Evolutionary conservation across 64 coral and sea anemone genomes (phyloP).

Genomic region (Actinia tenebrosa): DNA sequence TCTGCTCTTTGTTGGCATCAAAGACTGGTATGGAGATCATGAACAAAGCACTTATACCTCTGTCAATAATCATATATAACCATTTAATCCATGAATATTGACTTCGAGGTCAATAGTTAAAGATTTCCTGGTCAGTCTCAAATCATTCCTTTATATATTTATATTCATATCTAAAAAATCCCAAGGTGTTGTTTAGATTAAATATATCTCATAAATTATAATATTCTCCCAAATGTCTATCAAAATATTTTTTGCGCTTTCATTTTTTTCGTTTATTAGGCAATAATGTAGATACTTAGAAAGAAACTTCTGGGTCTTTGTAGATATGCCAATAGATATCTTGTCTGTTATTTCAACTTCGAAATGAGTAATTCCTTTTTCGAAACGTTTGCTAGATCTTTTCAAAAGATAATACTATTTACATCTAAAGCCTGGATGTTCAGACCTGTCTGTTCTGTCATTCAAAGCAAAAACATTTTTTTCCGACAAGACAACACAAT

Average conservation of each 20-base stretch:
- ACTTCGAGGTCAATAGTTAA: neutral
- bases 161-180: neutral
- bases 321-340: neutral
- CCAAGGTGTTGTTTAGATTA: neutral
- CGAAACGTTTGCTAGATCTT: neutral
- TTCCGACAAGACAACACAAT: neutral
- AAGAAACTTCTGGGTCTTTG: neutral
- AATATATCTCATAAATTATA: neutral
- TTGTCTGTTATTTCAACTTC: constrained; percentile 5
- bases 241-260: neutral
- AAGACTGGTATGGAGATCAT: neutral
- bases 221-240: neutral
- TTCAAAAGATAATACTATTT: neutral
- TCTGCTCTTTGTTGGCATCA: neutral
- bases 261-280: neutral
- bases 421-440: neutral
- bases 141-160: too few species aligned
- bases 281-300: neutral
- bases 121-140: neutral
- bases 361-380: neutral
- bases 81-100: neutral
- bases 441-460: neutral
- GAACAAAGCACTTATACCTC: neutral
- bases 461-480: neutral
- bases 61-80: neutral